These are phyloP conservation scores for Heteromyza rotundicornis DNA, from an alignment of 2,888 invertebrate genomes.

Conservation along the genomic window DNA sequence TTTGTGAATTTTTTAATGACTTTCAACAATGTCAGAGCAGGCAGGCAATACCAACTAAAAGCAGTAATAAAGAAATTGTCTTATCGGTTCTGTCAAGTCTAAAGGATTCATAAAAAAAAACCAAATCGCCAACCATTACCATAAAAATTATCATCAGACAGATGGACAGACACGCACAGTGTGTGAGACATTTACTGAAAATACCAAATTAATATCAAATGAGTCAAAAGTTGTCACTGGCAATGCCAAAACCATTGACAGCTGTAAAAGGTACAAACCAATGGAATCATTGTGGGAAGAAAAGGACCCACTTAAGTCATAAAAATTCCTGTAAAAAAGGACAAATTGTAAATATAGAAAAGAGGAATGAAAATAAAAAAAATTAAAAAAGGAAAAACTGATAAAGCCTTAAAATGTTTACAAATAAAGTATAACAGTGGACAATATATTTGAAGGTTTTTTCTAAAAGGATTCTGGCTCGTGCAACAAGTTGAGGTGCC, in stretches of 20 bases:
- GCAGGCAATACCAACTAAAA: conserved; percentile 16
- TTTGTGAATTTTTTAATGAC: background rate
- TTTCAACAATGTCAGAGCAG: background rate
- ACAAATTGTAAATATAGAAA: conserved; percentile 2
- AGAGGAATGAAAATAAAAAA: too few species aligned
- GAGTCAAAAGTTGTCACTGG: background rate
- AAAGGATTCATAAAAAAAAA: conserved; percentile 30
- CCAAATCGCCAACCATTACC: conserved; percentile 11
- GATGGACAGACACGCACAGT: too few species aligned
- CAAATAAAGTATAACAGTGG: too few species aligned
- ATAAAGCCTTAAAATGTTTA: too few species aligned
- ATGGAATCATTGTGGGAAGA: background rate
- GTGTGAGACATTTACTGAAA: background rate
- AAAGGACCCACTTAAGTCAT: conserved; percentile 16
- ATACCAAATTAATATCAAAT: conserved; percentile 5
- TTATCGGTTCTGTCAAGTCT: conserved; percentile 28
- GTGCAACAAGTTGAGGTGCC: conserved; percentile 22
- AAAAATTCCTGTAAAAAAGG: conserved; percentile 4
- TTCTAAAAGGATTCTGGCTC: too few species aligned
- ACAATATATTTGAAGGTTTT: too few species aligned
- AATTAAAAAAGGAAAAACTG: too few species aligned
- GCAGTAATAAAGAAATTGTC: conserved; percentile 15
- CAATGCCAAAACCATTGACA: background rate
- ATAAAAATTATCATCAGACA: background rate
- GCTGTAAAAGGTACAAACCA: background rate